A percentile compares a stretch with the other conserved stretches of the same genome.
Evolutionary conservation across 2,797 vertebrate species (phyloP).

Genomic region (Arctocebus calabarensis): DNA sequence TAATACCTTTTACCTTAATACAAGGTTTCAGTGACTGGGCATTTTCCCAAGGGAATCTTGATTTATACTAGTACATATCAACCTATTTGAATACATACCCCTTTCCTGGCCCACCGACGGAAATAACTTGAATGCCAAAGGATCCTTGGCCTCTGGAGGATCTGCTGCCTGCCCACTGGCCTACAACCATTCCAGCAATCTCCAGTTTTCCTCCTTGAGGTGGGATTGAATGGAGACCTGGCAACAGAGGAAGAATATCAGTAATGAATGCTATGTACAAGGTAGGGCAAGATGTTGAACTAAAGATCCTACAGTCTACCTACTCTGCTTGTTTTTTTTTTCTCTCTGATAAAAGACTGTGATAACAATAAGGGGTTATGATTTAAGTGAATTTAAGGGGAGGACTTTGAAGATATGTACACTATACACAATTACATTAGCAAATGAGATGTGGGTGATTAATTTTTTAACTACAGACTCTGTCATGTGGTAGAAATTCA

Average conservation of each 20-base stretch:
- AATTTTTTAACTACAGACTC: slow-evolving; percentile 35
- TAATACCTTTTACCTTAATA: slow-evolving; percentile 62
- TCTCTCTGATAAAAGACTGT: slow-evolving; percentile 34
- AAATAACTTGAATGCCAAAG: slow-evolving; percentile 96
- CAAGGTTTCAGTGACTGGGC: slow-evolving; percentile 5
- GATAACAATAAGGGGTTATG: neutral
- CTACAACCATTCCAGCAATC: slow-evolving; percentile 96
- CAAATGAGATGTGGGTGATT: neutral
- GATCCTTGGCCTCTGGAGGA: slow-evolving; percentile 93
- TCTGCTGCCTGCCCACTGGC: slow-evolving; percentile 96
- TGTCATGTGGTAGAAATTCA: slow-evolving; percentile 17
- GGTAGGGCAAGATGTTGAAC: neutral
- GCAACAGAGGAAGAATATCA: slow-evolving; percentile 30
- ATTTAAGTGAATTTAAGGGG: neutral
- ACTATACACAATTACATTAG: neutral
- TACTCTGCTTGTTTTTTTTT: neutral
- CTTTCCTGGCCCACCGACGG: slow-evolving; percentile 93
- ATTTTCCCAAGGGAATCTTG: slow-evolving; percentile 54
- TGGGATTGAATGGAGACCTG: slow-evolving; percentile 95
- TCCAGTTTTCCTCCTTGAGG: slow-evolving; percentile 96
- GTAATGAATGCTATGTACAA: neutral
- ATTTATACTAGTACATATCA: slow-evolving; percentile 57
- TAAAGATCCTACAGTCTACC: neutral
- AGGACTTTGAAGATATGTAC: neutral
- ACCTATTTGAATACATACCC: slow-evolving; percentile 83